phyloP scores from a whole-genome alignment of 35 echinoderm and acorn worm species.

The Acanthaster planci region DNA sequence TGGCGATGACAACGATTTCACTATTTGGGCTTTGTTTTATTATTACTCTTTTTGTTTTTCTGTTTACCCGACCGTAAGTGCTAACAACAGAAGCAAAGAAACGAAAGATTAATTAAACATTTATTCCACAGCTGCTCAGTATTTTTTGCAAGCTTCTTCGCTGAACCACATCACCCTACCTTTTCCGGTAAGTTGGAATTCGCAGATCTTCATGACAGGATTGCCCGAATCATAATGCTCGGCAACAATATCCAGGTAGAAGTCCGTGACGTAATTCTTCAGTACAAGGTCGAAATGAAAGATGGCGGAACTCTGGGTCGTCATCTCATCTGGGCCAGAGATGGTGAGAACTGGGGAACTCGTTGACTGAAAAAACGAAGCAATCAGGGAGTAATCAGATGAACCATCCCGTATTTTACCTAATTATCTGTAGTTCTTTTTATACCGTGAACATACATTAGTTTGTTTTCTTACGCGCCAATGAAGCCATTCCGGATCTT shows the following conservation, averaged over 20 bases:
- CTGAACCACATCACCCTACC: conserved; percentile 7
- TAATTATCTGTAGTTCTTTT: too few relatives aligned
- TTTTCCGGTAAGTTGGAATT: conserved; percentile 47
- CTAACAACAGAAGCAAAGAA: too few relatives aligned
- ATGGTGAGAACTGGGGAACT: conserved; percentile 52
- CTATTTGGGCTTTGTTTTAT: too few relatives aligned
- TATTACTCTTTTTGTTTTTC: not conserved
- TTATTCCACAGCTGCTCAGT: not conserved
- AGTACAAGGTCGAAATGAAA: conserved; percentile 65
- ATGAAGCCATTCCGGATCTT: too few relatives aligned
- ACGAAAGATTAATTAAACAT: too few relatives aligned
- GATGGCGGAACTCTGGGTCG: conserved; percentile 48
- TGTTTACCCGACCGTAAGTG: not conserved
- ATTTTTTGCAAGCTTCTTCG: too few relatives aligned
- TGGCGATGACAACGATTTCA: too few relatives aligned
- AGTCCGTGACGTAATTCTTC: conserved; percentile 58
- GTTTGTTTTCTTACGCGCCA: too few relatives aligned
- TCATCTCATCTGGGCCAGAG: conserved; percentile 44
- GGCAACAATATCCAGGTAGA: conserved; percentile 50
- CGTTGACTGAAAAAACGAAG: not conserved
- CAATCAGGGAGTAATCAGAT: too few relatives aligned
- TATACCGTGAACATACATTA: too few relatives aligned
- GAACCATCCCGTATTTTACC: too few relatives aligned
- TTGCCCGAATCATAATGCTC: conserved; percentile 47
- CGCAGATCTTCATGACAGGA: conserved; percentile 60